Evolutionary conservation across 2,888 invertebrate genomes (phyloP).

Genomic region (Eueremaeus valkanovi): DNA sequence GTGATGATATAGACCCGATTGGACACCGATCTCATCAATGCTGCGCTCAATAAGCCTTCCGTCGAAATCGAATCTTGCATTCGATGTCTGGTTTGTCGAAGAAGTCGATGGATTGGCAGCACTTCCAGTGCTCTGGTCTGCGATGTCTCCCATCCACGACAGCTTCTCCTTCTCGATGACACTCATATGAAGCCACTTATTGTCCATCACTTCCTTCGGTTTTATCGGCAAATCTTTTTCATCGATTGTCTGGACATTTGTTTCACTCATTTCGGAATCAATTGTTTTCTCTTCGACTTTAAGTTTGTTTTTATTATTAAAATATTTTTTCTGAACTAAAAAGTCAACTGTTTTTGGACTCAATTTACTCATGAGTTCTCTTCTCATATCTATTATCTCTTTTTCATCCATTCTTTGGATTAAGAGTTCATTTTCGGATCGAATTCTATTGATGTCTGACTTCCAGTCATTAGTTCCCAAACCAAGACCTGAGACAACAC

Average conservation of each 20-base stretch:
- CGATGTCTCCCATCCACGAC: constrained; percentile 35
- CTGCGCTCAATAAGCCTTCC: constrained; percentile 19
- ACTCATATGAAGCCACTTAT: constrained; percentile 43
- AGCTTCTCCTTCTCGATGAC: constrained; percentile 42
- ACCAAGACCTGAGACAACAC: constrained; percentile 30
- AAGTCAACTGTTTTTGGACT: constrained; percentile 37
- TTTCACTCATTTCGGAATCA: background rate
- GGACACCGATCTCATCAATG: constrained; percentile 16
- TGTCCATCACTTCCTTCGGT: constrained; percentile 16
- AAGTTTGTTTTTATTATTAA: constrained; percentile 2
- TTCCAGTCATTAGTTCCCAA: constrained; percentile 34
- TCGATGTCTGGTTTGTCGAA: background rate
- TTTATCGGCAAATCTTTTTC: constrained; percentile 39
- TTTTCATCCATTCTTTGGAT: constrained; percentile 35
- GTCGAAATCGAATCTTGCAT: constrained; percentile 41
- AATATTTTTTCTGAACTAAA: constrained; percentile 24
- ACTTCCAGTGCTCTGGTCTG: background rate
- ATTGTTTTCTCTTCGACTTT: background rate
- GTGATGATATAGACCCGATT: constrained; percentile 41
- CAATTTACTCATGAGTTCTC: constrained; percentile 34
- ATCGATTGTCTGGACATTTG: background rate
- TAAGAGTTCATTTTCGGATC: constrained; percentile 32
- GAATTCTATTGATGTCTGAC: constrained; percentile 29
- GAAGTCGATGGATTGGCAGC: background rate
- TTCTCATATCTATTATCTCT: constrained; percentile 36